Evolutionary conservation across 2,797 vertebrate genomes (phyloP), one percentile per base, ranked within the genome.

Genomic region (Poecilia velifera): DNA sequence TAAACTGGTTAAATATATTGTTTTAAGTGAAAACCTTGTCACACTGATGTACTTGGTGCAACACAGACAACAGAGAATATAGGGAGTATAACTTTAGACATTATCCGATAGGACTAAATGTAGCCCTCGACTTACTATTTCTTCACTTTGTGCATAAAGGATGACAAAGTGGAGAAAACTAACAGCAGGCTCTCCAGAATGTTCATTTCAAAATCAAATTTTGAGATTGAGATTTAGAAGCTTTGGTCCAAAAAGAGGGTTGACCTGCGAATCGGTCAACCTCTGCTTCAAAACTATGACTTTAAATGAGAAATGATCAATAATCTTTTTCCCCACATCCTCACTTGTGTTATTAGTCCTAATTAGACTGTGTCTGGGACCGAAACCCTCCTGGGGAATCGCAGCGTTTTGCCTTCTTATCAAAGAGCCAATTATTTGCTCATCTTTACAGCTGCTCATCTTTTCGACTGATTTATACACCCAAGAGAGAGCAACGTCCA

Each of bases 371-470:
- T 0, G 31, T 41, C 41, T 74, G 0, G 34, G n/a, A 55, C 34
- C 0, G n/a, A 83, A 78, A 45, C 34, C 18, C 55, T 75, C 41
- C 66, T 8, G 53, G 12, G 62, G 31, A 64, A 46, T 13, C 55
- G 41, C 9, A 4, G 12, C 39, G 0, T 14, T 74, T 79, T 45
- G 31, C 46, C 51, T 41, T 78, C 16, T 18, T 47, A 47, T 51
- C 36, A 81, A 73, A 75, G 57, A 75, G 72, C 8, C 18, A 28
- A 49, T 73, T 73, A 62, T 79, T 77, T 84, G 55, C 71, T 74
- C 77, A 75, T n/a, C 45, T 68, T 49, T 39, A 28, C 64, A 53
- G 55, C 43, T 81, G 64, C 70, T 88, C 72, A 79, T 82, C 62
- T 72, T 68, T 74, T 73, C 31, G 57, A 43, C 31, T 72, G 47